phyloP scores from a whole-genome alignment of 1,140 invertebrate species.

The Belonocnema kinseyi region DNA sequence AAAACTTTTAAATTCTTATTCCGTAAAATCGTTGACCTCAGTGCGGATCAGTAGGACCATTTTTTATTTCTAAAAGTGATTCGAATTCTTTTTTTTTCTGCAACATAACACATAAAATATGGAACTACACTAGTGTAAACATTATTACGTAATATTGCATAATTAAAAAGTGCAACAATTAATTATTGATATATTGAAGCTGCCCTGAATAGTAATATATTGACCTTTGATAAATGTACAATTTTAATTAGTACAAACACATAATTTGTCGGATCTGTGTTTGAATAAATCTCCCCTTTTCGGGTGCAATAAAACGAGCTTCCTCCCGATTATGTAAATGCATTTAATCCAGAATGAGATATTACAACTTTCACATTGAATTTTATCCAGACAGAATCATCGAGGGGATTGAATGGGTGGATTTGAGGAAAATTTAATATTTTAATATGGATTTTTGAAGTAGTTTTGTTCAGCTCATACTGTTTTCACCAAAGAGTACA shows the following conservation, averaged over 20 bases:
- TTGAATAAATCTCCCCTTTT: background rate
- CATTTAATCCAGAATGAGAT: constrained; percentile 28
- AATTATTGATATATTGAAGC: background rate
- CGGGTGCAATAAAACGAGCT: constrained; percentile 7
- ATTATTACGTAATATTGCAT: background rate
- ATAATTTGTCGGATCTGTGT: constrained; percentile 1
- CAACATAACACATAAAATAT: no score
- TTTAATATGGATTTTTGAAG: no score
- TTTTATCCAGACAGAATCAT: constrained; percentile 15
- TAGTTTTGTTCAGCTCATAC: no score
- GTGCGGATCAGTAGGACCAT: no score
- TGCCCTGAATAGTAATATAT: background rate
- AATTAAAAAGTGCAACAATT: background rate
- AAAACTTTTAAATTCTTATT: no score
- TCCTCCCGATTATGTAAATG: constrained; percentile 22
- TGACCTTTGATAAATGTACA: background rate
- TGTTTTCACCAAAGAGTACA: no score
- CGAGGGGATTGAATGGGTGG: no score
- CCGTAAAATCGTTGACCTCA: no score
- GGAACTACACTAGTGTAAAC: no score
- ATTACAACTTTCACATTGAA: constrained; percentile 25
- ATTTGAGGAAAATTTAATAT: no score
- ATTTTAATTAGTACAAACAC: background rate
- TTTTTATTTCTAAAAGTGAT: no score
- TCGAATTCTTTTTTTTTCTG: no score